Base-by-base conservation (phyloP, 2,797 vertebrate genomes). In the Scleropages formosus region DNA sequence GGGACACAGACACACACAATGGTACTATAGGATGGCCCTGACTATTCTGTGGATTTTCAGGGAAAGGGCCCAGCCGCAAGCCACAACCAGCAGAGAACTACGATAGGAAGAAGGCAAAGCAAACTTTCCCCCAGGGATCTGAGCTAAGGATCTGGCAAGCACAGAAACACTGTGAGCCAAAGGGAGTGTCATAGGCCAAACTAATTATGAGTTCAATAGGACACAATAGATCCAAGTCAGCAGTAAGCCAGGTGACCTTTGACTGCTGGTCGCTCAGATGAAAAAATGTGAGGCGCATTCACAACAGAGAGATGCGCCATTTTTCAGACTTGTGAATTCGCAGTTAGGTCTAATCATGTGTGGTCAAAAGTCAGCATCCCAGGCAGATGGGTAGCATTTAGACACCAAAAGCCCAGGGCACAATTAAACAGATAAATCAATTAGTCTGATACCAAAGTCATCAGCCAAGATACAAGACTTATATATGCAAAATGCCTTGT, bases 301-400 rank as follows among this genome's bases (percentile, higher is more conserved):
- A 12, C 18, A 24, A 46, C 15, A n/a, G 24, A 11, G 18, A 49
- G 27, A 4, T 9, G 24, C 39, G 69, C 24, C 27, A 18, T 11
- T 49, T n/a, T 71, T 58, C 49, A 12, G 24, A 71, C 47, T 58
- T 58, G 11, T 15, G 58, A 10, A 27, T 24, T 24, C 4, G n/a
- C 69, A 71, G 24, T 27, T 56, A 24, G 24, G 11, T 31, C 44
- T 70, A 68, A 59, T 24, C 27, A 47, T 26, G 63, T 16, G 46
- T 56, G 75, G 68, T 44, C 60, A 71, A 49, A 46, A 58, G 1
- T 22, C 8, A 13, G 60, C 12, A 49, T 16, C 15, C 24, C 75
- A 63, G 22, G 26, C 18, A 22, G 22, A 47, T 1, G 47, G 27
- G 65, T 53, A 83, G 86, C 68, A 59, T n/a, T 76, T 79, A 59